phyloP scores from a whole-genome alignment of 2,888 invertebrate species.

The Sinentomon sp. region DNA sequence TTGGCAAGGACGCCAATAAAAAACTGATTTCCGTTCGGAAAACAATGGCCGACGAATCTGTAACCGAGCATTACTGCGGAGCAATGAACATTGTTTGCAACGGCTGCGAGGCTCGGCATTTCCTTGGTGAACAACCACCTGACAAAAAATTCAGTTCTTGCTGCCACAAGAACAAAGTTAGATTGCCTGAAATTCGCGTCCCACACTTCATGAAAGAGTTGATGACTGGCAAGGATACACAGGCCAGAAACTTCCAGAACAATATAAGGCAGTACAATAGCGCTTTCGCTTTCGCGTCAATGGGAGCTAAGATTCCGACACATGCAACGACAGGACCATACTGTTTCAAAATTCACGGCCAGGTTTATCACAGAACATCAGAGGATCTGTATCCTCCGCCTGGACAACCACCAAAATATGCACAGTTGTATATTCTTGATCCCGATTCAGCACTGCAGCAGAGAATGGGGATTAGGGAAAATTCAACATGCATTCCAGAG shows the following conservation, averaged over 20 bases:
- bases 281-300: conserved; percentile 14
- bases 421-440: conserved; percentile 13
- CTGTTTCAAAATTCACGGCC: conserved; percentile 13
- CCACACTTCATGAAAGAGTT: conserved; percentile 1
- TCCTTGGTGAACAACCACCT: not conserved
- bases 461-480: conserved; percentile 6
- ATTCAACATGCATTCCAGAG: conserved; percentile 5
- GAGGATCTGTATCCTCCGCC: not conserved
- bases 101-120: not conserved
- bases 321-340: conserved; percentile 8
- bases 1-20: too few species aligned
- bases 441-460: conserved; percentile 7
- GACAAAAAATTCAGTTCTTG: conserved; percentile 7
- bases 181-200: not conserved
- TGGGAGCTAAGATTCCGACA: conserved; percentile 8
- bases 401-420: conserved; percentile 6
- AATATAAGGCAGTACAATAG: conserved; percentile 12
- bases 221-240: not conserved
- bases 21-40: too few species aligned
- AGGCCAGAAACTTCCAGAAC: conserved; percentile 6
- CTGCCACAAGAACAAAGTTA: conserved; percentile 8
- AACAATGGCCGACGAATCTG: not conserved
- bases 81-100: not conserved
- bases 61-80: not conserved
- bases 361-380: conserved; percentile 13